phyloP scores from a whole-genome alignment of 2,797 vertebrate species.

The Psittacula derbiana region DNA sequence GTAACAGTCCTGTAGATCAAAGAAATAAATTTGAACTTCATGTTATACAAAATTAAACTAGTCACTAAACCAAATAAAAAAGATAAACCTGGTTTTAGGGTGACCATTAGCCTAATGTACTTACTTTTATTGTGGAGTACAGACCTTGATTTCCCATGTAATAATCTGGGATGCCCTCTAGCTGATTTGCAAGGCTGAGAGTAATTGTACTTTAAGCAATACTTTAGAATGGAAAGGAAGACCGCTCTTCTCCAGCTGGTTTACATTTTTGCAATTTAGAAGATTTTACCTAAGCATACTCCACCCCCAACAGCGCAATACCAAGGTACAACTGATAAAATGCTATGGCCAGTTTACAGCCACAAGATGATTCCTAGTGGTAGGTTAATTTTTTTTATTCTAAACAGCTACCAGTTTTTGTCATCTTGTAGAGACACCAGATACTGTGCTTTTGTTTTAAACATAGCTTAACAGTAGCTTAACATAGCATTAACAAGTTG shows the following conservation, averaged over 20 bases:
- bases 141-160: neutral
- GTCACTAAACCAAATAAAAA: neutral
- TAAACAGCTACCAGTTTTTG: neutral
- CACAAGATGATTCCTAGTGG: neutral
- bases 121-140: neutral
- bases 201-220: neutral
- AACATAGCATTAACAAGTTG: neutral
- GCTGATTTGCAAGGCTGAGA: neutral
- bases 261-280: conserved; percentile 3
- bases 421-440: neutral
- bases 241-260: neutral
- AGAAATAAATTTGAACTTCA: neutral
- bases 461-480: neutral
- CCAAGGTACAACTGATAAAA: neutral
- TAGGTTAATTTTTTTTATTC: neutral
- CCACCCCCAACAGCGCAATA: neutral
- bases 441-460: neutral
- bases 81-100: neutral
- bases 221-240: neutral
- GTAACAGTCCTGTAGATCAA: neutral
- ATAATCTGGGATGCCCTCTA: neutral
- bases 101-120: neutral
- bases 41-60: neutral
- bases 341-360: neutral
- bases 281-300: neutral